Evolutionary conservation across 2,797 vertebrate species (phyloP).

Genomic region (Silurus aristotelis): DNA sequence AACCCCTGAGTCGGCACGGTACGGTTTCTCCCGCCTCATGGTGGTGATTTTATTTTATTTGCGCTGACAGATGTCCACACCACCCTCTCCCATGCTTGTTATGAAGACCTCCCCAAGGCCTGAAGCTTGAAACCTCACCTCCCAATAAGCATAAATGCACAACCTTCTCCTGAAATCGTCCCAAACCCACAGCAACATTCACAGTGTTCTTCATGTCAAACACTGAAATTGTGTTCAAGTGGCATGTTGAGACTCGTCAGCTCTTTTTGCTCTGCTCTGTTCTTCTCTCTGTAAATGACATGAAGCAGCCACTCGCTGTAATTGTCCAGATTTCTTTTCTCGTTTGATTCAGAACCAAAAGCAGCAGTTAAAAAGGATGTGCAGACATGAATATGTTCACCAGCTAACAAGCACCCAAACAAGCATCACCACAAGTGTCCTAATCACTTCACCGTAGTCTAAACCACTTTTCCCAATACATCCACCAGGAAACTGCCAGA

Average conservation of each 20-base stretch:
- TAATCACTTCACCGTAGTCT: slow-evolving; percentile 29
- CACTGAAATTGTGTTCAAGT: slow-evolving; percentile 29
- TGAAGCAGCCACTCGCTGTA: not conserved
- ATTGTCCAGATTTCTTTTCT: slow-evolving; percentile 1
- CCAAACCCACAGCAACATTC: slow-evolving; percentile 3
- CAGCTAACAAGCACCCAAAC: slow-evolving; percentile 9
- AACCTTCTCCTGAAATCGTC: not conserved
- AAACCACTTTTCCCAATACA: slow-evolving; percentile 31
- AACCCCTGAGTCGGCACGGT: not conserved
- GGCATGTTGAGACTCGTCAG: slow-evolving; percentile 8
- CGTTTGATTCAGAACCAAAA: slow-evolving; percentile 19
- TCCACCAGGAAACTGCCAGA: slow-evolving; percentile 4
- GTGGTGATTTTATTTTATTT: slow-evolving; percentile 60
- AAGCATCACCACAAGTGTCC: slow-evolving; percentile 36
- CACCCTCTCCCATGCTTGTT: slow-evolving; percentile 65
- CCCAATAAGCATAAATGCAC: slow-evolving; percentile 59
- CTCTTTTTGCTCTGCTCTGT: not conserved
- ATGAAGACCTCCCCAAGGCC: slow-evolving; percentile 60
- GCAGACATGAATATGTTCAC: slow-evolving; percentile 20
- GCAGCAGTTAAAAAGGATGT: not conserved
- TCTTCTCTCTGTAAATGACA: not conserved
- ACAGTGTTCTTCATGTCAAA: not conserved
- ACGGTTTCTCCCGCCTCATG: not conserved
- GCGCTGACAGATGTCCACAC: slow-evolving; percentile 64
- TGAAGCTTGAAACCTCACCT: slow-evolving; percentile 67